These are phyloP conservation scores for Eilema sororculum DNA, from an alignment of 2,888 invertebrate species.

Conservation along the genomic window DNA sequence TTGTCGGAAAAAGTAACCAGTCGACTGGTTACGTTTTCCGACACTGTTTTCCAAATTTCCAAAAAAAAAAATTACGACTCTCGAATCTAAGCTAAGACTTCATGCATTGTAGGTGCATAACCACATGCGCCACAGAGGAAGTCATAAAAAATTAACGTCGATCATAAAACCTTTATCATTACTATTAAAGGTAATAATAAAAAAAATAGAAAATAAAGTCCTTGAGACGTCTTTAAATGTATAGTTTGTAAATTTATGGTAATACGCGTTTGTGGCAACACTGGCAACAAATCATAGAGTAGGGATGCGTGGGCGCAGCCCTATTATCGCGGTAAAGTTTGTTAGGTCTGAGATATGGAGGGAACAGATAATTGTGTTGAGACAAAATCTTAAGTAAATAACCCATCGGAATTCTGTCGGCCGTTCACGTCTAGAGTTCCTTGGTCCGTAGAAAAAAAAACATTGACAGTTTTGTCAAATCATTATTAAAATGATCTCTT, in stretches of 20 bases:
- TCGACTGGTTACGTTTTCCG: not conserved
- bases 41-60: not conserved
- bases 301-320: slow-evolving; percentile 57
- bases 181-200: slow-evolving; percentile 25
- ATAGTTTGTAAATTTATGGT: slow-evolving; percentile 70
- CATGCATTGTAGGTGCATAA: not conserved
- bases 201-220: slow-evolving; percentile 51
- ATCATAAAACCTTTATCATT: slow-evolving; percentile 24
- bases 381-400: slow-evolving; percentile 36
- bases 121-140: not conserved
- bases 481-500: slow-evolving; percentile 3
- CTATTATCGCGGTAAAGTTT: slow-evolving; percentile 58
- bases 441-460: not conserved
- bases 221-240: slow-evolving; percentile 60
- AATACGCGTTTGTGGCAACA: slow-evolving; percentile 56
- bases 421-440: not conserved
- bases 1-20: too few species aligned
- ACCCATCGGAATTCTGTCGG: slow-evolving; percentile 18
- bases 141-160: slow-evolving; percentile 30
- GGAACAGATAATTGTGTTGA: slow-evolving; percentile 45
- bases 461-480: slow-evolving; percentile 18
- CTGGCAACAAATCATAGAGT: slow-evolving; percentile 51
- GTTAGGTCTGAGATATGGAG: slow-evolving; percentile 52
- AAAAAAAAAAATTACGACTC: too few species aligned
- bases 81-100: not conserved